Evolutionary conservation across 2,888 invertebrate species (phyloP), one percentile per base, ranked within the genome.

Genomic region (Hemaris fuciformis): DNA sequence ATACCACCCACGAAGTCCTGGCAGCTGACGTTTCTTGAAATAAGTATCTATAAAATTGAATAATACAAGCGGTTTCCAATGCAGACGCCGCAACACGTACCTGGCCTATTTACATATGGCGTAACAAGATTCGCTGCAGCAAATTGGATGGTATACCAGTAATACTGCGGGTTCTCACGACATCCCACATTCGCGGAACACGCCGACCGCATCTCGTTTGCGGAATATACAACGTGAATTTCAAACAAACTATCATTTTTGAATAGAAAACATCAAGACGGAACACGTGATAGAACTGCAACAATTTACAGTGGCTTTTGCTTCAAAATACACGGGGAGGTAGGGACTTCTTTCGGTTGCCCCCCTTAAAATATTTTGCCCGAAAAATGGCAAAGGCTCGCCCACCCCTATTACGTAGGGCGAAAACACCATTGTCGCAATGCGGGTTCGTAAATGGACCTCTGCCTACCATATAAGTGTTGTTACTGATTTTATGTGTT

Each of bases 81-180:
- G 18, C 27, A n/a, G n/a, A n/a, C 27, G 3, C 10, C 27, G 53
- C 31, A 20, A 27, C 10, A 31, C 45, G 31, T 53, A 27, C 27
- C 10, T 18, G 53, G 31, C 27, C 53, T 53, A 53, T 53, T 53
- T 53, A 53, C 53, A 53, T 53, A 53, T 27, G 53, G 31, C 31
- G 31, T 31, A 53, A 53, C 53, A 53, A 53, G 53, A 53, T 53
- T 53, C 18, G 48, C 27, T 15, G 18, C 53, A 53, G 53, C 31
- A 53, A 53, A 53, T 53, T 31, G 31, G 31, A 31, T 31, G 27
- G 18, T 27, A 53, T 53, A 53, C 53, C 15, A 53, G 53, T 18
- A 27, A 31, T 27, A 53, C 53, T 53, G 53, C 18, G 27, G 27
- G 53, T 53, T 53, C 53, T 31, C 53, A 53, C 53, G 53, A 53